A percentile compares a stretch with the other conserved stretches of the same genome.
These are phyloP conservation scores for Cottus gobio DNA, from an alignment of 2,113 vertebrate species.

Conservation along the genomic window DNA sequence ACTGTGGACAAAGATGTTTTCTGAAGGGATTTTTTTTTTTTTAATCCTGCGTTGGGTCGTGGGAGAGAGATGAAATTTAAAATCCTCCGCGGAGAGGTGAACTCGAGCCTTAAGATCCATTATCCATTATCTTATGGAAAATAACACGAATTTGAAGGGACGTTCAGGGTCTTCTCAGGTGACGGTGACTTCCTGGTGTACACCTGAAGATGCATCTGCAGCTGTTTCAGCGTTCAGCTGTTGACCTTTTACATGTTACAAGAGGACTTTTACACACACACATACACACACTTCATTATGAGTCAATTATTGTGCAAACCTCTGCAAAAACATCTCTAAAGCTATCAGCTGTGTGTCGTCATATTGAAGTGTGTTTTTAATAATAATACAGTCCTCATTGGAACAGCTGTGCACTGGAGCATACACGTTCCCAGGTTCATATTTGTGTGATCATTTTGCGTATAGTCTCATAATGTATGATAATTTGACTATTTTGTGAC, in stretches of 20 bases:
- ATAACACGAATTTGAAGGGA: not conserved
- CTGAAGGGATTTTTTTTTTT: not conserved
- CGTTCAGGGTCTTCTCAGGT: not conserved
- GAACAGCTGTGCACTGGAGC: not conserved
- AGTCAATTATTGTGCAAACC: not conserved
- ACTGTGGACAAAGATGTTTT: not conserved
- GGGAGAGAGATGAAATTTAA: constrained; percentile 21
- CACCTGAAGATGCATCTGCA: too few species aligned
- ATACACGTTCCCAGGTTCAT: too few species aligned
- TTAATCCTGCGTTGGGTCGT: not conserved
- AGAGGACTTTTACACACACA: not conserved
- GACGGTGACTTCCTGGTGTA: not conserved
- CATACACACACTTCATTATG: not conserved
- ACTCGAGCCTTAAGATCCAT: not conserved
- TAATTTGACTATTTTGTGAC: too few species aligned
- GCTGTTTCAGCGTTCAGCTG: not conserved
- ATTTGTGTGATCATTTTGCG: too few species aligned
- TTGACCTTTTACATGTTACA: too few species aligned
- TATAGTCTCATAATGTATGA: too few species aligned
- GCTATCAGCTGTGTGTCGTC: too few species aligned
- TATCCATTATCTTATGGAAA: not conserved
- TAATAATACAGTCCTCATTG: not conserved
- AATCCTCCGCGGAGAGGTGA: constrained; percentile 10
- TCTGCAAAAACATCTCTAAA: not conserved
- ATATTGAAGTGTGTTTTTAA: not conserved